A percentile compares a stretch with the other conserved stretches of the same genome.
phyloP scores from a whole-genome alignment of 2,113 vertebrate species.

The Aspiorhynchus laticeps region DNA sequence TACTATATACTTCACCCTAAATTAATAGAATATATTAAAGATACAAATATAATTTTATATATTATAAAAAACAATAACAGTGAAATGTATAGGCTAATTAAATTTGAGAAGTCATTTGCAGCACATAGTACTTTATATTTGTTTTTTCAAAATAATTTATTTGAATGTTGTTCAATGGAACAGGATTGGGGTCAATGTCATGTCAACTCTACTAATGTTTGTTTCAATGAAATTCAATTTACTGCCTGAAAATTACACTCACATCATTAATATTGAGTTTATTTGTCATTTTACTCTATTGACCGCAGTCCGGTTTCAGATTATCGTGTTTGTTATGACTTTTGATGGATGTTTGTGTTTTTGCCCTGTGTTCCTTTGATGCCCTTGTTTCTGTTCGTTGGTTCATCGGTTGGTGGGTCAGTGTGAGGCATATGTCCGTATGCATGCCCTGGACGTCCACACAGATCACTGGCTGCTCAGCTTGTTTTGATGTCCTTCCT shows the following conservation, averaged over 20 bases:
- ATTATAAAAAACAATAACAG: not conserved
- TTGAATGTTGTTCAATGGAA: conserved; percentile 3
- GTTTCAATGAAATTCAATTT: not conserved
- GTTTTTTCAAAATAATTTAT: not conserved
- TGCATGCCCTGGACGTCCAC: conserved; percentile 75
- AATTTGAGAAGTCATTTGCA: not conserved
- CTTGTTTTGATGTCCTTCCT: conserved; percentile 78
- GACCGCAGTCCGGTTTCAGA: conserved; percentile 13
- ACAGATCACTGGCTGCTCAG: conserved; percentile 78
- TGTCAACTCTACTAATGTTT: not conserved
- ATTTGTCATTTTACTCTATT: not conserved
- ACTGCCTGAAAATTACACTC: not conserved
- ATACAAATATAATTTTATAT: not conserved
- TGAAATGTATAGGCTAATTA: too few species aligned
- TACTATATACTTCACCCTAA: not conserved
- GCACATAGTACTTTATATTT: conserved; percentile 4
- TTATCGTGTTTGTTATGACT: conserved; percentile 26
- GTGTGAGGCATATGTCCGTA: conserved; percentile 67
- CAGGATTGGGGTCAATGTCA: not conserved
- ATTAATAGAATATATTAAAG: not conserved
- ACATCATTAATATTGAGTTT: not conserved
- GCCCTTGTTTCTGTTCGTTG: conserved; percentile 51
- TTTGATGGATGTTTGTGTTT: conserved; percentile 57
- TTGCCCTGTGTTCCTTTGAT: conserved; percentile 4
- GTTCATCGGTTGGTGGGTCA: conserved; percentile 62